A percentile compares a stretch with the other conserved stretches of the same genome.
Conservation (phyloP, 1,140 invertebrate genomes). For the Temnothorax nylanderi region DNA sequence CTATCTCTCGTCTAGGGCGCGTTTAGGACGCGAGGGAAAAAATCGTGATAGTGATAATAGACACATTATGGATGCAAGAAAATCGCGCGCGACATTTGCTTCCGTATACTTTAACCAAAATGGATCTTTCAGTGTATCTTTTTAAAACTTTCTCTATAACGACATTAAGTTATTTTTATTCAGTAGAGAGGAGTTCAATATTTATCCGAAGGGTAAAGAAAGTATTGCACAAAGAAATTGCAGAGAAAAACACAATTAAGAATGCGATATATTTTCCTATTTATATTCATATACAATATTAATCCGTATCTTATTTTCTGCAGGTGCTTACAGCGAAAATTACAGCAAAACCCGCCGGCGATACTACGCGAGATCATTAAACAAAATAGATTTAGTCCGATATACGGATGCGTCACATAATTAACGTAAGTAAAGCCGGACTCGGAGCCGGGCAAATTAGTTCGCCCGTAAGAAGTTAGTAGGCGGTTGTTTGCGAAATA, state of each 20-base stretch:
- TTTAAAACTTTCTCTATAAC: neutral
- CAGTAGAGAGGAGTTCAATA: neutral
- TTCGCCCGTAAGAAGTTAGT: conserved; percentile 31
- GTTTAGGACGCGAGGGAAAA: neutral
- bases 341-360: neutral
- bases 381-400: conserved; percentile 22
- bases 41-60: conserved; percentile 24
- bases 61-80: neutral
- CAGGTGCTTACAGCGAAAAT: neutral
- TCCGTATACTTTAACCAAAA: neutral
- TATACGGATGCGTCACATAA: neutral
- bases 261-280: neutral
- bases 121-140: neutral
- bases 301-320: neutral
- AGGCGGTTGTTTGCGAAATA: conserved; percentile 10
- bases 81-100: neutral
- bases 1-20: conserved; percentile 7
- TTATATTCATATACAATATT: neutral
- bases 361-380: neutral
- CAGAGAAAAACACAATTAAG: neutral
- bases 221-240: neutral
- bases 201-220: neutral
- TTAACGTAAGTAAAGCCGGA: conserved; percentile 14
- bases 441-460: conserved; percentile 16
- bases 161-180: neutral